A percentile compares a stretch with the other conserved stretches of the same genome.
These are phyloP conservation scores for Falco naumanni DNA, from an alignment of 2,797 vertebrate genomes.

Conservation along the genomic window DNA sequence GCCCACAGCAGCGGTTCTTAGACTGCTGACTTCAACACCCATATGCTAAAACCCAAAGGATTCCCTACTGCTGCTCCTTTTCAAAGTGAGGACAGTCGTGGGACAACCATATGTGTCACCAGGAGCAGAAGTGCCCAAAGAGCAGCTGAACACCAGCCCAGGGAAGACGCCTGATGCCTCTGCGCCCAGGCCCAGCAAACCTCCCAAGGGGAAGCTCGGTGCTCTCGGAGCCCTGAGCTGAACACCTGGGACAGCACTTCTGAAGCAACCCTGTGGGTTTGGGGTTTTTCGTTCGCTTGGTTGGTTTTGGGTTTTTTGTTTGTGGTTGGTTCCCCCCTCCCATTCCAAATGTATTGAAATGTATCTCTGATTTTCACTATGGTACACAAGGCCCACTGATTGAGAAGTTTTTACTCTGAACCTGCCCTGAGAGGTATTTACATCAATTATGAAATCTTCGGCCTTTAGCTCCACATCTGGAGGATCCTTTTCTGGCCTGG, in stretches of 20 bases:
- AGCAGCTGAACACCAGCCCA: background rate
- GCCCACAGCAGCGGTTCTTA: background rate
- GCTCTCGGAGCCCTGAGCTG: background rate
- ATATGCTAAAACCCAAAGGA: rapidly evolving
- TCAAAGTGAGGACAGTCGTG: background rate
- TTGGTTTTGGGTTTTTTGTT: too few relatives aligned
- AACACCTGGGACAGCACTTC: background rate
- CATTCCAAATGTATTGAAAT: background rate
- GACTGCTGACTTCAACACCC: background rate
- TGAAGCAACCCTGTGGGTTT: background rate
- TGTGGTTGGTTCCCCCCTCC: too few relatives aligned
- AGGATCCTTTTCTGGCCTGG: conserved; percentile 65
- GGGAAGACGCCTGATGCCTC: background rate
- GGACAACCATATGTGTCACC: background rate
- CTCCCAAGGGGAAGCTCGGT: rapidly evolving
- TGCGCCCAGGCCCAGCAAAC: background rate
- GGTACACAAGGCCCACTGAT: background rate
- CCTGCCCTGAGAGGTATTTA: conserved; percentile 67
- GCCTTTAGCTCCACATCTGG: conserved; percentile 73
- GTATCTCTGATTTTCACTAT: background rate
- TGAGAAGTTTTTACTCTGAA: background rate
- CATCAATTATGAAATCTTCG: conserved; percentile 88
- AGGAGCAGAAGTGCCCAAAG: background rate
- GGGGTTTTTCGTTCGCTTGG: too few relatives aligned
- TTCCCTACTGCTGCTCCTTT: background rate